Conservation (phyloP, 2,888 invertebrate genomes). For the Meteorus cinctellus region DNA sequence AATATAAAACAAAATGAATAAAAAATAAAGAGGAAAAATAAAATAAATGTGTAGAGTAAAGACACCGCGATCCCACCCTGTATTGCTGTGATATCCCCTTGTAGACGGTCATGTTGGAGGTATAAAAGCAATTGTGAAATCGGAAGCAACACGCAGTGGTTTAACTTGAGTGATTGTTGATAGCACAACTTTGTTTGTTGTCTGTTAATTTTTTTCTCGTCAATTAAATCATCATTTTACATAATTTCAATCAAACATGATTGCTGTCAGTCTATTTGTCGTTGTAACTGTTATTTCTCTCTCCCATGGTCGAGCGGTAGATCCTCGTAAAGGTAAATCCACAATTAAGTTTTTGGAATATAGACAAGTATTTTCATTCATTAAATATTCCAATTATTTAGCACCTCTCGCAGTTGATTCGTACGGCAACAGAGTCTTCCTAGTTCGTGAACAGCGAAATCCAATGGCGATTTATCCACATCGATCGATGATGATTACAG, state of each 20-base stretch:
- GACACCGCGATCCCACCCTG: conserved; percentile 51
- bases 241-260: conserved; percentile 1
- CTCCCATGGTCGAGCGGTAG: background rate
- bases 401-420: conserved; percentile 59
- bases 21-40: conserved; percentile 29
- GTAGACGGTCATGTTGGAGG: conserved; percentile 50
- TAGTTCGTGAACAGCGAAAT: conserved; percentile 60
- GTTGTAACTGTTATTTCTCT: background rate
- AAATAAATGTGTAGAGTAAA: conserved; percentile 28
- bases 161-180: background rate
- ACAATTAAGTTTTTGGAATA: background rate
- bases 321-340: background rate
- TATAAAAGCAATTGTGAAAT: conserved; percentile 68
- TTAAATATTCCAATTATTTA: conserved; percentile 28
- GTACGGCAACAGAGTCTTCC: conserved; percentile 58
- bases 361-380: too few relatives aligned
- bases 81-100: conserved; percentile 41
- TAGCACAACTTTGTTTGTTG: background rate
- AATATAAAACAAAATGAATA: conserved; percentile 14
- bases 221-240: background rate
- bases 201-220: background rate
- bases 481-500: conserved; percentile 69
- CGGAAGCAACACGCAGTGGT: conserved; percentile 41
- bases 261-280: background rate
- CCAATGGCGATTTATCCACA: conserved; percentile 59